phyloP scores from a whole-genome alignment of 2,888 invertebrate genomes.

The Tetranychus truncatus region DNA sequence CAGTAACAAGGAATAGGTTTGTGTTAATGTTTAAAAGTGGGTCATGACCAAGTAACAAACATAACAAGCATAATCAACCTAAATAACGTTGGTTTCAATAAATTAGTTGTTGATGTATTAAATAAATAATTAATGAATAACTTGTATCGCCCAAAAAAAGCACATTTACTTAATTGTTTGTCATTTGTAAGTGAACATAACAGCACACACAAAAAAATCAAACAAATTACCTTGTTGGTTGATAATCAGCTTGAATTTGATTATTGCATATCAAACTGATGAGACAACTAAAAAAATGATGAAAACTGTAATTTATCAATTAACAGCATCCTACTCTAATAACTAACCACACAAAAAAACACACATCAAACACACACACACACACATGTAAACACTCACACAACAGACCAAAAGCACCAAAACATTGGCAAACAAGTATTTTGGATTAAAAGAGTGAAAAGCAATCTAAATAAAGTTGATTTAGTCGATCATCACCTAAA shows the following conservation, averaged over 20 bases:
- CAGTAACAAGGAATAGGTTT: neutral
- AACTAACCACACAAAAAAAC: neutral
- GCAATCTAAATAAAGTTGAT: neutral
- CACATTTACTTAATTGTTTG: too few species aligned
- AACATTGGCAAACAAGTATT: neutral
- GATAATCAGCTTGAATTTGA: neutral
- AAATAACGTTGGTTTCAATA: neutral
- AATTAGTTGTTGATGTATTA: too few species aligned
- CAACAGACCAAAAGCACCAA: neutral
- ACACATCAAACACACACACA: neutral
- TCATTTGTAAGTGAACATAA: too few species aligned
- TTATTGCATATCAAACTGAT: neutral
- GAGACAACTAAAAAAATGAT: neutral
- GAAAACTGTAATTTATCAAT: neutral
- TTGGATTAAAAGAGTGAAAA: neutral
- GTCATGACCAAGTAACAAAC: neutral
- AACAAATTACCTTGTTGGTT: too few species aligned
- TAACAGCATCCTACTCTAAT: neutral
- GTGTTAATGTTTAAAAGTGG: neutral
- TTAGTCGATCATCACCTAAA: neutral
- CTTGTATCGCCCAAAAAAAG: too few species aligned
- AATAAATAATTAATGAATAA: too few species aligned
- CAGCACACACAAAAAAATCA: too few species aligned
- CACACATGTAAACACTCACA: neutral
- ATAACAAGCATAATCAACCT: neutral